Evolutionary conservation across 1,140 invertebrate species (phyloP).

Genomic region (Bombus polaris): DNA sequence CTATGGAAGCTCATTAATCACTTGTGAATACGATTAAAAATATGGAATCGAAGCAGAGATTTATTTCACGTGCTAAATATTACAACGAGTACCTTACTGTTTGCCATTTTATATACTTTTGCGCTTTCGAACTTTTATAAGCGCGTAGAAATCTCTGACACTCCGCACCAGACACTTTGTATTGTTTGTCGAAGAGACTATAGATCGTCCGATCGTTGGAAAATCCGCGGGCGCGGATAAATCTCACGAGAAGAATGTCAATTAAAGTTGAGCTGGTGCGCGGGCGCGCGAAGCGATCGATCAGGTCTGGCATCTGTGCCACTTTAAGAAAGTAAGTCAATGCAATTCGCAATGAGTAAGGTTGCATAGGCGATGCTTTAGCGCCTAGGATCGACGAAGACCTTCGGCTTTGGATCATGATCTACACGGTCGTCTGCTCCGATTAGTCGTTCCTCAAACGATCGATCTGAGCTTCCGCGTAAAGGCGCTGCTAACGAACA

Average conservation of each 20-base stretch:
- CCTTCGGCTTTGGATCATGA: conserved; percentile 49
- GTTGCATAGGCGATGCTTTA: conserved; percentile 53
- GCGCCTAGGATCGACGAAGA: conserved; percentile 25
- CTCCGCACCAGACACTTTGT: not conserved
- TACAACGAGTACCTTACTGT: too few species aligned
- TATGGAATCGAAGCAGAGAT: too few species aligned
- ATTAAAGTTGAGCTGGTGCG: conserved; percentile 21
- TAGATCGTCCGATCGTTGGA: not conserved
- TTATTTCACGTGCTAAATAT: too few species aligned
- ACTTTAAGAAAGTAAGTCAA: conserved; percentile 78
- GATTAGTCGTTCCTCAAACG: not conserved
- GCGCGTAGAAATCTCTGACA: too few species aligned
- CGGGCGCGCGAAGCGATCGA: conserved; percentile 58
- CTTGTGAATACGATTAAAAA: too few species aligned
- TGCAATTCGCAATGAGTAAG: conserved; percentile 71
- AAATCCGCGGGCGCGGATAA: conserved; percentile 10
- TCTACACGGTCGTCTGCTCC: conserved; percentile 30
- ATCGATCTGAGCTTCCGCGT: conserved; percentile 41
- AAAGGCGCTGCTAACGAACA: not conserved
- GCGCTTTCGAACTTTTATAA: too few species aligned
- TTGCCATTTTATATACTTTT: too few species aligned
- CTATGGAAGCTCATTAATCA: too few species aligned
- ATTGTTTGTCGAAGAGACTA: not conserved
- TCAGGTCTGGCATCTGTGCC: conserved; percentile 67
- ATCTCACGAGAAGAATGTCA: conserved; percentile 29